These are phyloP conservation scores for Polypterus bichir DNA, from an alignment of 2,113 vertebrate species.

Conservation along the genomic window DNA sequence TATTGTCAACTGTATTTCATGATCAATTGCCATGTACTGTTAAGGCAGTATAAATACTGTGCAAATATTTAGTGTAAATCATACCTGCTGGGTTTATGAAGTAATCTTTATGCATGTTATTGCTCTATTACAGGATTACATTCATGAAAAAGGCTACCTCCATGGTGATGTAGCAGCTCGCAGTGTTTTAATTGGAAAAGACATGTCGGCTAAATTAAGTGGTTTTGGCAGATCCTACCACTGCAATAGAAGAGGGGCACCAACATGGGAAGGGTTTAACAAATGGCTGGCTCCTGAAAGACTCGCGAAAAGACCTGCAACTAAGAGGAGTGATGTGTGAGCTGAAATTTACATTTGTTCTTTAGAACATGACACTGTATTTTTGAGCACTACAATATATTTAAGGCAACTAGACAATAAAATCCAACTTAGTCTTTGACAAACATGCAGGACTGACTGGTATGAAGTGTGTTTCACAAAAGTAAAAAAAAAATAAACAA, in stretches of 20 bases:
- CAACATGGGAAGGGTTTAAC: slow-evolving; percentile 43
- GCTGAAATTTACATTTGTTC: slow-evolving; percentile 23
- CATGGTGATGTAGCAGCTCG: slow-evolving; percentile 77
- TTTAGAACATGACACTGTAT: too few species aligned
- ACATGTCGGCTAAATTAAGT: slow-evolving; percentile 72
- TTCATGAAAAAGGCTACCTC: slow-evolving; percentile 67
- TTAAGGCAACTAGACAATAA: too few species aligned
- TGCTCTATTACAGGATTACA: slow-evolving; percentile 52
- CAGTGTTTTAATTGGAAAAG: slow-evolving; percentile 63
- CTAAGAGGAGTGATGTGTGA: slow-evolving; percentile 69
- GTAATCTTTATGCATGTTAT: not conserved
- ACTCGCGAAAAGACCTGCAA: slow-evolving; percentile 46
- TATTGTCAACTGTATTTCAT: too few species aligned
- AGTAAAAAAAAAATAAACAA: too few species aligned
- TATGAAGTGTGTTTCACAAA: too few species aligned
- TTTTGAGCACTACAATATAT: too few species aligned
- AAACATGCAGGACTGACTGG: too few species aligned
- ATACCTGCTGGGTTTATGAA: too few species aligned
- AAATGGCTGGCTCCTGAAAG: slow-evolving; percentile 88
- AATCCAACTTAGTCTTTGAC: too few species aligned
- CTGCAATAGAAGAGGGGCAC: slow-evolving; percentile 28
- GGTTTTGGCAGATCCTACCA: slow-evolving; percentile 65
- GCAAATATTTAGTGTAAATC: too few species aligned
- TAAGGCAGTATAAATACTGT: too few species aligned
- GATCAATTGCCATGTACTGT: too few species aligned